Conservation (phyloP, 1,140 invertebrate species). For the Seison nebaliae region DNA sequence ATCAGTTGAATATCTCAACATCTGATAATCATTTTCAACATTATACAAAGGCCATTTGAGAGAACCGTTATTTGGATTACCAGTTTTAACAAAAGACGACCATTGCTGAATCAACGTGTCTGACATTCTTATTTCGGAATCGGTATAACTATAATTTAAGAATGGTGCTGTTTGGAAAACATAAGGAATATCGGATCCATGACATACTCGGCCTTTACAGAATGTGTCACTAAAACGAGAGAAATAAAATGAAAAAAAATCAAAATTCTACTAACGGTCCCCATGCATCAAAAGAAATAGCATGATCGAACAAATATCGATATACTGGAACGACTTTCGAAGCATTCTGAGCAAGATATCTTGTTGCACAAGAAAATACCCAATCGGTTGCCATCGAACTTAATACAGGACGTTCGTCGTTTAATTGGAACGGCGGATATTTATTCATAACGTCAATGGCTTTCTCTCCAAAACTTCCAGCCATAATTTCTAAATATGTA, state of each 20-base stretch:
- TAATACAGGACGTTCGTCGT: constrained; percentile 1
- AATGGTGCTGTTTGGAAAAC: too few species aligned
- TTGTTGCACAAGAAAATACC: constrained; percentile 6
- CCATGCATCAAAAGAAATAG: not conserved
- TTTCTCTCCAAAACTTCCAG: constrained; percentile 4
- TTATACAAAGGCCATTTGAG: too few species aligned
- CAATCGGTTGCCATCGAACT: constrained; percentile 7
- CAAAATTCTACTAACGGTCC: too few species aligned
- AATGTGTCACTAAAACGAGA: constrained; percentile 3
- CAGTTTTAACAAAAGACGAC: too few species aligned
- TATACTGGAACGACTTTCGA: not conserved
- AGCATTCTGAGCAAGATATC: not conserved
- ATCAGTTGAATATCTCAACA: too few species aligned
- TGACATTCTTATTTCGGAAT: too few species aligned
- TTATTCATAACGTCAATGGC: constrained; percentile 2
- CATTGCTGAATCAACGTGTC: too few species aligned
- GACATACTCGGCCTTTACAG: constrained; percentile 8
- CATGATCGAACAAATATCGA: not conserved
- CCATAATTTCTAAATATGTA: not conserved
- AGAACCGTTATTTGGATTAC: too few species aligned
- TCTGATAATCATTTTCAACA: too few species aligned
- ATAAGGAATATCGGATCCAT: constrained; percentile 11
- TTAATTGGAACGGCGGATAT: constrained; percentile 5
- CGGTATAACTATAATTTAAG: too few species aligned
- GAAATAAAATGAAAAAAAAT: too few species aligned